These are phyloP conservation scores for Rhizomys pruinosus DNA, from an alignment of 2,113 vertebrate genomes.

Conservation along the genomic window DNA sequence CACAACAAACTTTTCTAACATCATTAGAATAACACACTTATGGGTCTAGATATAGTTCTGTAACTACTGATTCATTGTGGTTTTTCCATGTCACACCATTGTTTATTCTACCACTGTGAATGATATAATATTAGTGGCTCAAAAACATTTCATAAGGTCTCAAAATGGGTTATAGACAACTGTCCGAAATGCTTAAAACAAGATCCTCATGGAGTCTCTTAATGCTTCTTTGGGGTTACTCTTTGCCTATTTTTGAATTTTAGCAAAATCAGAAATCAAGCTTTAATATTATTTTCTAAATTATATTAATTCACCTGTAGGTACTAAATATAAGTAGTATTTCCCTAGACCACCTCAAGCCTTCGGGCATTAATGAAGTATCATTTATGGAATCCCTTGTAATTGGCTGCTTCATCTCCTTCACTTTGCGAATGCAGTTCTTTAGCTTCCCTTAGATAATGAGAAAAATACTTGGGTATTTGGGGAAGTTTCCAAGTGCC, in stretches of 20 bases:
- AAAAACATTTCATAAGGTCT: neutral
- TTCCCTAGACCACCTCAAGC: too few species aligned
- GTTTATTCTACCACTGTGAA: neutral
- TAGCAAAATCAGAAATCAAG: neutral
- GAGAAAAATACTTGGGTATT: too few species aligned
- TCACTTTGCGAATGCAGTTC: too few species aligned
- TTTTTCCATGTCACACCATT: neutral
- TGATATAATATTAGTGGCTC: neutral
- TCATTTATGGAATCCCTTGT: too few species aligned
- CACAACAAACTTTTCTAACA: neutral
- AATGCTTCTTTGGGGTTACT: neutral
- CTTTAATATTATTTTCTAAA: neutral
- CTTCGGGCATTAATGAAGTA: too few species aligned
- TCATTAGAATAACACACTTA: neutral
- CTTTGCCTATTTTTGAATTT: neutral
- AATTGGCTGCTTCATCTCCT: too few species aligned
- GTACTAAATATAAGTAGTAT: neutral
- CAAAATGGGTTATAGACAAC: neutral
- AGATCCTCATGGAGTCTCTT: neutral
- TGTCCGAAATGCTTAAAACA: neutral
- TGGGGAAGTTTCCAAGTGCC: too few species aligned
- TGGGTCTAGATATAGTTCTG: neutral
- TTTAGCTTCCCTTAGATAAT: too few species aligned
- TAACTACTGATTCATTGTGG: neutral
- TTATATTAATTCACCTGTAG: neutral